phyloP scores from a whole-genome alignment of 1,140 invertebrate species.

The Zaprionus vittiger region DNA sequence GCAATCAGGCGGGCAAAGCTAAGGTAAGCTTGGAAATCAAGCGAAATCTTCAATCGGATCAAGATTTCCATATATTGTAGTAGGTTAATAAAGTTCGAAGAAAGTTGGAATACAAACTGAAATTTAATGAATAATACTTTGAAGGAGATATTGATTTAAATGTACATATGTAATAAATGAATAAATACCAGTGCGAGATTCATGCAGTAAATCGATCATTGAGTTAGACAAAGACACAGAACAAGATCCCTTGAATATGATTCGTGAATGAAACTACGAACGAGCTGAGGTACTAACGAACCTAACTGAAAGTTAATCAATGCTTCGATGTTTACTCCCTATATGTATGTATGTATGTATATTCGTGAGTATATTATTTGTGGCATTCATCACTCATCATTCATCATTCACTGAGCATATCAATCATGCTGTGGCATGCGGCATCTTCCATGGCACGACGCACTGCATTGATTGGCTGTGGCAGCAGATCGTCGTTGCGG shows the following conservation, averaged over 20 bases:
- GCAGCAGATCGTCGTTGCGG: neutral
- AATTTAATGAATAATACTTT: too few relatives aligned
- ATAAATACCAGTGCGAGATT: neutral
- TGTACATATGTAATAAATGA: too few relatives aligned
- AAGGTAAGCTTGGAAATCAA: too few relatives aligned
- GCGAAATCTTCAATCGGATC: too few relatives aligned
- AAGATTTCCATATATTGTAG: too few relatives aligned
- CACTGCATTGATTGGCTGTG: conserved; percentile 33
- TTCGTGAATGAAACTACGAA: neutral
- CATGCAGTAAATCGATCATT: neutral
- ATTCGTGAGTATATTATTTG: conserved; percentile 3
- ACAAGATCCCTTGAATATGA: neutral
- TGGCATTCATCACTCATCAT: conserved; percentile 11
- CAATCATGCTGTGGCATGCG: conserved; percentile 16
- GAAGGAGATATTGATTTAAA: too few relatives aligned
- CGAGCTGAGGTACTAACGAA: neutral
- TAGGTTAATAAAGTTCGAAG: too few relatives aligned
- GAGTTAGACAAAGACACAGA: neutral
- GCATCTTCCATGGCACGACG: neutral
- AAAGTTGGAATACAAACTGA: too few relatives aligned
- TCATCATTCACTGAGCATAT: conserved; percentile 29
- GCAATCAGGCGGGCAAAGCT: too few relatives aligned
- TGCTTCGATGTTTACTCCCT: neutral
- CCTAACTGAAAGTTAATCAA: neutral
- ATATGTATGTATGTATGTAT: neutral